phyloP scores from a whole-genome alignment of 2,888 invertebrate genomes.

The Acheta domesticus region DNA sequence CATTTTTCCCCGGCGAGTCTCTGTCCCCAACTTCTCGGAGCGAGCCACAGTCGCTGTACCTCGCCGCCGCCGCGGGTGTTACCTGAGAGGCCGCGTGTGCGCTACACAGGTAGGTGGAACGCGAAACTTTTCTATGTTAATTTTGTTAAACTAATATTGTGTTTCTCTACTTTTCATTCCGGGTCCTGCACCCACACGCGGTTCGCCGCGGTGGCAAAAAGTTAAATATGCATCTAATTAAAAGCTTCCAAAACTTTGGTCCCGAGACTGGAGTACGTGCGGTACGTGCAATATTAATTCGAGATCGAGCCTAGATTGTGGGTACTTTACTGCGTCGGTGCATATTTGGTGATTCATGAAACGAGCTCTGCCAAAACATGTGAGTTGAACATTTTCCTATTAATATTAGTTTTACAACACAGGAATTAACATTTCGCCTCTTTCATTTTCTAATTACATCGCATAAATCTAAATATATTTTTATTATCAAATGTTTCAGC shows the following conservation, averaged over 20 bases:
- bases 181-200: neutral
- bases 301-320: neutral
- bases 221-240: constrained; percentile 18
- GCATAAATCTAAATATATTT: too few relatives aligned
- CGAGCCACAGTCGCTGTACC: neutral
- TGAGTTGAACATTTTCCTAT: too few relatives aligned
- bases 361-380: too few relatives aligned
- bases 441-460: too few relatives aligned
- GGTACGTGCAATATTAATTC: neutral
- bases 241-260: neutral
- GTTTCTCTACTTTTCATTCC: neutral
- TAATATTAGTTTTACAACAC: too few relatives aligned
- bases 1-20: neutral
- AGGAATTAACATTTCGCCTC: too few relatives aligned
- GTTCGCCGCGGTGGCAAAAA: neutral
- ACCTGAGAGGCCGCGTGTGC: too few relatives aligned
- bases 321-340: neutral
- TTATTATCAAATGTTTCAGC: too few relatives aligned
- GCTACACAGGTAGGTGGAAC: neutral
- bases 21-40: neutral
- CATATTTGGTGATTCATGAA: neutral
- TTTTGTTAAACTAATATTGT: constrained; percentile 11
- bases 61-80: neutral
- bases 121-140: constrained; percentile 18
- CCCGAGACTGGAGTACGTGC: neutral